Base-by-base conservation (phyloP, 1,140 invertebrate species). In the Ptiloglossa arizonensis region DNA sequence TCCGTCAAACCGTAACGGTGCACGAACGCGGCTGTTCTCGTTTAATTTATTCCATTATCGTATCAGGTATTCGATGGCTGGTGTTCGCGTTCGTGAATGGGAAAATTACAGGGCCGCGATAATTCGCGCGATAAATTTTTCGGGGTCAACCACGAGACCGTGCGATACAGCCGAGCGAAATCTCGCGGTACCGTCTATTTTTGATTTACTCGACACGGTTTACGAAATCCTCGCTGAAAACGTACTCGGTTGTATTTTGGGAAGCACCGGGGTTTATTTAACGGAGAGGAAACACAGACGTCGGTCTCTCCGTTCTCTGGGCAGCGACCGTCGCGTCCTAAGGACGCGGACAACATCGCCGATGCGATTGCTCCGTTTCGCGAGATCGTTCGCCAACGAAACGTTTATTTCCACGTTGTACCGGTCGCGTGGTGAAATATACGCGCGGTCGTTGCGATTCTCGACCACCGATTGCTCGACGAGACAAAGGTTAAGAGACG, bases 181-280 rank as follows among this genome's bases (percentile, higher is more conserved):
- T 76, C 66, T 69, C 41, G 35, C 0, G 27, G 35, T 50, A 50
- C 72, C n/a, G 22, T 67, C 73, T 75, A 69, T 75, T 75, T 68
- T 38, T 69, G 73, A 69, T 48, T 75, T 59, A 59, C 72, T 68
- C 73, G 64, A 24, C 73, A 57, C 52, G 50, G 41, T 68, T 75
- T 75, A 68, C 64, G 73, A 75, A 75, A 75, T 59, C 41, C 38
- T 19, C 52, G 62, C 17, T 32, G 64, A 50, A 60, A 48, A 29
- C 24, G 52, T 24, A 22, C 50, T 41, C 41, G 24, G 35, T 9
- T 59, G n/a, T 75, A 75, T 69, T 75, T 75, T 19, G 27, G 54
- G 73, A 46, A 19, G 13, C 38, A 19, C 15, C 6, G 15, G n/a
- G 52, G n/a, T 75, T 75, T 68, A 52, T 41, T 57, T 35, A 46